Conservation (phyloP, 2,888 invertebrate genomes). For the Antheraea yamamai region DNA sequence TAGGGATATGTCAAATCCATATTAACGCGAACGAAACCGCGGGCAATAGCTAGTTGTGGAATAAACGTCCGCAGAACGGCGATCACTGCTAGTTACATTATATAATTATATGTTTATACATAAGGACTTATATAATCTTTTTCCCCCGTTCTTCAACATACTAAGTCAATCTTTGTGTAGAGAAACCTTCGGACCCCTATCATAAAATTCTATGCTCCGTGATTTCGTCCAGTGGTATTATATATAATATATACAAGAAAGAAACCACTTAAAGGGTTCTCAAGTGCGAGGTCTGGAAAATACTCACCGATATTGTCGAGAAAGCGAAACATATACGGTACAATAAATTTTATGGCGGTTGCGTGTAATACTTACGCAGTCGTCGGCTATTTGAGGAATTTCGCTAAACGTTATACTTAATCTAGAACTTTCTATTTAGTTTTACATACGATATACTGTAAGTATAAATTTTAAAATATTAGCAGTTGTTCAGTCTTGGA, state of each 20-base stretch:
- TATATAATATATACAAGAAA: constrained; percentile 25
- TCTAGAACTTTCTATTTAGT: neutral
- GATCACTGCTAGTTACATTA: neutral
- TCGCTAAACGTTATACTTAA: neutral
- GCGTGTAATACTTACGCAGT: neutral
- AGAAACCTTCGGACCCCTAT: constrained; percentile 1
- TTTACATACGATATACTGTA: neutral
- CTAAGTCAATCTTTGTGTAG: neutral
- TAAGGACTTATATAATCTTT: neutral
- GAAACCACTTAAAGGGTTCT: constrained; percentile 35
- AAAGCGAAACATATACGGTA: constrained; percentile 21
- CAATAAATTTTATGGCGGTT: constrained; percentile 7
- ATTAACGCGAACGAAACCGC: no score
- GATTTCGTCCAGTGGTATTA: constrained; percentile 2
- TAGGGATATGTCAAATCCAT: no score
- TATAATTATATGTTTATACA: neutral
- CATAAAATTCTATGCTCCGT: neutral
- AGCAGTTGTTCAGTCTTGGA: neutral
- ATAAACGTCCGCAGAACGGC: no score
- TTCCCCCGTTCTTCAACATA: neutral
- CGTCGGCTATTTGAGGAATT: neutral
- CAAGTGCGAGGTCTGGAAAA: constrained; percentile 32
- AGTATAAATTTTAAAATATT: neutral
- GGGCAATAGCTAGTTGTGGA: no score
- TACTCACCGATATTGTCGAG: constrained; percentile 34